These are phyloP conservation scores for Tonatia bakeri DNA, from an alignment of 2,113 vertebrate species.

Conservation along the genomic window DNA sequence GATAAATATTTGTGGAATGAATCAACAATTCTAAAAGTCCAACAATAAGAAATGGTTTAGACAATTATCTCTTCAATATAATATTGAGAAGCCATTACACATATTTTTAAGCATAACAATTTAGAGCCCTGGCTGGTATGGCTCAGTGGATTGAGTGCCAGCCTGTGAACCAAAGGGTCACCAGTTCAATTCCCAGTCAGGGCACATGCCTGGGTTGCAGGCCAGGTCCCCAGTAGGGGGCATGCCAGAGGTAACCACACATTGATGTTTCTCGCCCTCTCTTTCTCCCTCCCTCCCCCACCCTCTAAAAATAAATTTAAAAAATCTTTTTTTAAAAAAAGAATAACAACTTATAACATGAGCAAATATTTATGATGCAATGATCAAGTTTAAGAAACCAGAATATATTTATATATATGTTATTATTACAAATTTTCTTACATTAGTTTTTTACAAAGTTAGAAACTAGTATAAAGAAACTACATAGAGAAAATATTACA, in stretches of 20 bases:
- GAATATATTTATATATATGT: background rate
- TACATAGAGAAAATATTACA: background rate
- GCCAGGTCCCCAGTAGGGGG: too few species aligned
- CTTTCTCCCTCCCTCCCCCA: too few species aligned
- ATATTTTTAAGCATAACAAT: background rate
- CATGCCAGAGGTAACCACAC: too few species aligned
- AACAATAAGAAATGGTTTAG: background rate
- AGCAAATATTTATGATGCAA: slow-evolving; percentile 1
- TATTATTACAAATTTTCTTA: background rate
- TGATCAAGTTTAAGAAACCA: background rate
- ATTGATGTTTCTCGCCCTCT: too few species aligned
- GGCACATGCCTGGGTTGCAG: too few species aligned
- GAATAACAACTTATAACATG: background rate
- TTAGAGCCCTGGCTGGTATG: too few species aligned
- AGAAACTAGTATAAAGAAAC: background rate
- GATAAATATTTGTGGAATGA: slow-evolving; percentile 1
- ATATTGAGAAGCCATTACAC: background rate
- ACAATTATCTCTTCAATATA: background rate
- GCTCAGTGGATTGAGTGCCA: too few species aligned
- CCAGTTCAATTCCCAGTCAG: too few species aligned
- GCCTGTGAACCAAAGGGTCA: too few species aligned
- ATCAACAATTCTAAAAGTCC: background rate
- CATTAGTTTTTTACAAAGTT: background rate
- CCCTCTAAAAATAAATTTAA: too few species aligned
- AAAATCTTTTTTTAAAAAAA: too few species aligned